phyloP scores from a whole-genome alignment of 1,140 invertebrate species.

The Caenorhabditis tropicalis region DNA sequence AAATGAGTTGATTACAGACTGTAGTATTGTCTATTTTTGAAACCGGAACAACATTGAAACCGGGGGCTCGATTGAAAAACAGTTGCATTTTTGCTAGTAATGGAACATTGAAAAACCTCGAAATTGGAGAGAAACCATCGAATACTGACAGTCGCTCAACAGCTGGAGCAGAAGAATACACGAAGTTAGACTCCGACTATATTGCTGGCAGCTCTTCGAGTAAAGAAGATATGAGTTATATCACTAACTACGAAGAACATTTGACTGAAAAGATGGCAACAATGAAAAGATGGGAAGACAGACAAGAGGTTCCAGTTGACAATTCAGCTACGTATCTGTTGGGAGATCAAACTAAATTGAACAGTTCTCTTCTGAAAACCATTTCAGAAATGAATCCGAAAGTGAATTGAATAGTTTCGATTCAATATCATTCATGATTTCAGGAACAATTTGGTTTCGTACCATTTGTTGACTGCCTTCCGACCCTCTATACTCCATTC shows the following conservation, averaged over 20 bases:
- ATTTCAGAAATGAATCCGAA: constrained; percentile 1
- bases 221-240: constrained; percentile 24
- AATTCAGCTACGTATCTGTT: neutral
- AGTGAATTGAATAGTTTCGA: neutral
- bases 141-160: neutral
- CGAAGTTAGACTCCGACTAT: neutral
- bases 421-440: neutral
- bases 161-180: neutral
- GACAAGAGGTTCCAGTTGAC: constrained; percentile 1
- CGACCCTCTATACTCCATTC: neutral
- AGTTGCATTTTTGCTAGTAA: neutral
- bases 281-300: constrained; percentile 14
- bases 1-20: neutral
- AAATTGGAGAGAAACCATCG: neutral
- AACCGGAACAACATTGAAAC: constrained; percentile 18
- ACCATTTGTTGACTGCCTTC: neutral
- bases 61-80: neutral
- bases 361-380: constrained; percentile 7
- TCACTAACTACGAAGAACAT: constrained; percentile 7
- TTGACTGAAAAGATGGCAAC: neutral
- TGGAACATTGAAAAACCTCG: neutral
- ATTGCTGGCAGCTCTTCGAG: neutral
- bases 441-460: neutral
- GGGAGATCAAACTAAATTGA: neutral
- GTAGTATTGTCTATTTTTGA: neutral